Percentiles rank a stretch among this genome's conserved stretches.
Conservation (phyloP, 2,888 invertebrate species). For the Latrodectus hesperus region DNA sequence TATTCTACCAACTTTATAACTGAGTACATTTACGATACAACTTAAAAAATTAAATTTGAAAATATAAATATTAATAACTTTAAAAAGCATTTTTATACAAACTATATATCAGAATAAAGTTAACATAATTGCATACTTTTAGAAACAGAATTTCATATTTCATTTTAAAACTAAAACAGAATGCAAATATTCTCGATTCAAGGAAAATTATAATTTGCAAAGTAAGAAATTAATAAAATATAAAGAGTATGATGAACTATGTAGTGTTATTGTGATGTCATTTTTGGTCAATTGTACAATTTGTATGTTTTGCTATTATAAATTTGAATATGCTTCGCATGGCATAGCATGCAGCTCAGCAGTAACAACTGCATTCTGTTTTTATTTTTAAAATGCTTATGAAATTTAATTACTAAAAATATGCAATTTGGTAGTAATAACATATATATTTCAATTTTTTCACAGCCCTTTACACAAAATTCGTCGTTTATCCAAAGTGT, state of each 20-base stretch:
- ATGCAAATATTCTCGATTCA: constrained; percentile 4
- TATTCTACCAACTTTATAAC: too few species aligned
- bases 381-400: constrained; percentile 40
- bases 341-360: constrained; percentile 17
- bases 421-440: constrained; percentile 52
- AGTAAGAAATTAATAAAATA: too few species aligned
- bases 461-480: constrained; percentile 66
- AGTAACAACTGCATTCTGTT: constrained; percentile 47
- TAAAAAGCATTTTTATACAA: too few species aligned
- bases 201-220: too few species aligned
- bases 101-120: too few species aligned
- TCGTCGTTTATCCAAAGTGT: constrained; percentile 67
- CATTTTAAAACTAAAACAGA: constrained; percentile 46
- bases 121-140: constrained; percentile 47
- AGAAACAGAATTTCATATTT: constrained; percentile 41
- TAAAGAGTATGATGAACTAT: too few species aligned
- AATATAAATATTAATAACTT: too few species aligned
- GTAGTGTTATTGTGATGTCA: too few species aligned
- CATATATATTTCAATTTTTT: constrained; percentile 40
- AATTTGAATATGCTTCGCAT: background rate
- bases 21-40: too few species aligned
- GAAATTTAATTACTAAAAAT: constrained; percentile 50
- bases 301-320: too few species aligned
- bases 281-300: too few species aligned
- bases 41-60: too few species aligned